Evolutionary conservation across 2,797 vertebrate genomes (phyloP).

Genomic region (Carduelis carduelis): DNA sequence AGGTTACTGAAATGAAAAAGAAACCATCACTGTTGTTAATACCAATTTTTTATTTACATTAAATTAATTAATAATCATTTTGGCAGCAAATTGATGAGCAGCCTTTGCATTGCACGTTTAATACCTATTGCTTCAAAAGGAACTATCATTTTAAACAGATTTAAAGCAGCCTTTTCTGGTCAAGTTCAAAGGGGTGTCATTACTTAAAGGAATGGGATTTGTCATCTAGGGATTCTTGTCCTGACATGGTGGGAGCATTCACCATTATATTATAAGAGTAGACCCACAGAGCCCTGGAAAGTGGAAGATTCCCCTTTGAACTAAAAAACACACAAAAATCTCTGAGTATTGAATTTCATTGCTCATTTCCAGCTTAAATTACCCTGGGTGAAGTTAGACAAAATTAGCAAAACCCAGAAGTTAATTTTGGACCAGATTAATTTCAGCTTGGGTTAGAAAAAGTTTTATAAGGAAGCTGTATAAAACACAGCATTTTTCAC

Average conservation of each 20-base stretch:
- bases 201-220: neutral
- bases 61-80: neutral
- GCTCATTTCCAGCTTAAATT: neutral
- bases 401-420: neutral
- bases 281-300: neutral
- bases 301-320: neutral
- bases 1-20: neutral
- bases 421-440: neutral
- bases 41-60: neutral
- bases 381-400: neutral
- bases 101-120: neutral
- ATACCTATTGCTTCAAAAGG: neutral
- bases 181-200: neutral
- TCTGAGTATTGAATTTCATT: neutral
- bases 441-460: neutral
- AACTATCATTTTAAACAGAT: neutral
- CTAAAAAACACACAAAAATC: neutral
- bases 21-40: neutral
- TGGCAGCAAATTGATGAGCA: neutral
- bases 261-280: neutral
- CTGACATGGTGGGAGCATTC: fast-evolving
- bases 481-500: constrained; percentile 10
- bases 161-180: neutral
- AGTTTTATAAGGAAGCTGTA: neutral
- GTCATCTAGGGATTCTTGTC: neutral